A percentile compares a stretch with the other conserved stretches of the same genome.
phyloP scores from a whole-genome alignment of 2,113 vertebrate genomes.

The Pipra filicauda region DNA sequence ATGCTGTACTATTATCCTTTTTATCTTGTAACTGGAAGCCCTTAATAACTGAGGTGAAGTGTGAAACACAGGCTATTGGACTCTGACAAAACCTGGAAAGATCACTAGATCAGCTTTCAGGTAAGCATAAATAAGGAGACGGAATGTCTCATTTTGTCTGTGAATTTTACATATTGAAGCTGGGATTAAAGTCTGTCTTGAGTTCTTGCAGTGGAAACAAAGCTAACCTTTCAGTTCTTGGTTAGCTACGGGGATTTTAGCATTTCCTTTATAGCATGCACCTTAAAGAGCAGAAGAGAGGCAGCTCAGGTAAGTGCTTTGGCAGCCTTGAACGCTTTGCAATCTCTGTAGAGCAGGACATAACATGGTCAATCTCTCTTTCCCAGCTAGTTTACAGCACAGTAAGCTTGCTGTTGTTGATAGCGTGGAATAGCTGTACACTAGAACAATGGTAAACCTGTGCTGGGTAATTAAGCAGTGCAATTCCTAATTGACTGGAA shows the following conservation, averaged over 20 bases:
- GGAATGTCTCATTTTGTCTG: not conserved
- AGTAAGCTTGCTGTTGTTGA: not conserved
- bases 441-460: not conserved
- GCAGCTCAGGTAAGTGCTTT: not conserved
- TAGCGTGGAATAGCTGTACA: not conserved
- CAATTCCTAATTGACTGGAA: not conserved
- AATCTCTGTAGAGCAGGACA: not conserved
- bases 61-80: not conserved
- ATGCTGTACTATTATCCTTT: not conserved
- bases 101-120: not conserved
- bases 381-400: not conserved
- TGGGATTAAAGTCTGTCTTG: not conserved
- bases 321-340: not conserved
- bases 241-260: not conserved
- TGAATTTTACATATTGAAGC: not conserved
- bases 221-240: not conserved
- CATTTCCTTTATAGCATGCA: not conserved
- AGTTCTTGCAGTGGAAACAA: not conserved
- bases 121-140: not conserved
- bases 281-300: not conserved
- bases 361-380: fast-evolving
- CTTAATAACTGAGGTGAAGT: slow-evolving; percentile 12
- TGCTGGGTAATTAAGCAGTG: not conserved
- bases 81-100: not conserved
- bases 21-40: slow-evolving; percentile 43